These are phyloP conservation scores for Elegia similella DNA, from an alignment of 2,888 invertebrate species.

Conservation along the genomic window DNA sequence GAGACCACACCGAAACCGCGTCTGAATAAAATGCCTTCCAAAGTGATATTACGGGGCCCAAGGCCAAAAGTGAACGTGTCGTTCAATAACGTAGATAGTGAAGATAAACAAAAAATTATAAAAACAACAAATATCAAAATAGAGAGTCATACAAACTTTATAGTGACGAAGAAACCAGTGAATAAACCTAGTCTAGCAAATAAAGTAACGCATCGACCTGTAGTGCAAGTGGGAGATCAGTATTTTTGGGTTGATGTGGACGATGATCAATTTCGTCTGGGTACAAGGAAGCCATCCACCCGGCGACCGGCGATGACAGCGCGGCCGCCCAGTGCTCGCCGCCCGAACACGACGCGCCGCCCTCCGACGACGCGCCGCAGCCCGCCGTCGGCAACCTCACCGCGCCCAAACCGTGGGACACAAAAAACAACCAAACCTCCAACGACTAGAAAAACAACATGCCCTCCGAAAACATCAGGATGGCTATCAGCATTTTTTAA, in stretches of 20 bases:
- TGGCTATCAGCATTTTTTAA: conserved; percentile 63
- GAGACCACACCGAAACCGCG: conserved; percentile 52
- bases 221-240: conserved; percentile 44
- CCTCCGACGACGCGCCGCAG: conserved; percentile 31
- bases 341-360: conserved; percentile 34
- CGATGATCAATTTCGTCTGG: conserved; percentile 29
- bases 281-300: conserved; percentile 33
- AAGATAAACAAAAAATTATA: conserved; percentile 55
- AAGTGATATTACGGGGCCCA: conserved; percentile 63
- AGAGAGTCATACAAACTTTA: conserved; percentile 71
- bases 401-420: conserved; percentile 32
- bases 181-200: conserved; percentile 35
- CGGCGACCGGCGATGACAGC: conserved; percentile 36
- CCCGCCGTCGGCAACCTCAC: conserved; percentile 28
- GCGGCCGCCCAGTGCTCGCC: conserved; percentile 28
- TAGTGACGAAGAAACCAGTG: conserved; percentile 58
- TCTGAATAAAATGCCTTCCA: conserved; percentile 47
- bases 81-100: conserved; percentile 53
- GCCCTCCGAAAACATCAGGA: conserved; percentile 53
- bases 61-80: conserved; percentile 61
- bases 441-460: conserved; percentile 49
- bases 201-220: conserved; percentile 32
- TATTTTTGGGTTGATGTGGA: conserved; percentile 48
- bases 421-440: conserved; percentile 51
- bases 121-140: conserved; percentile 73